Evolutionary conservation across 1,140 invertebrate species (phyloP).

Genomic region (Zaprionus camerounensis): DNA sequence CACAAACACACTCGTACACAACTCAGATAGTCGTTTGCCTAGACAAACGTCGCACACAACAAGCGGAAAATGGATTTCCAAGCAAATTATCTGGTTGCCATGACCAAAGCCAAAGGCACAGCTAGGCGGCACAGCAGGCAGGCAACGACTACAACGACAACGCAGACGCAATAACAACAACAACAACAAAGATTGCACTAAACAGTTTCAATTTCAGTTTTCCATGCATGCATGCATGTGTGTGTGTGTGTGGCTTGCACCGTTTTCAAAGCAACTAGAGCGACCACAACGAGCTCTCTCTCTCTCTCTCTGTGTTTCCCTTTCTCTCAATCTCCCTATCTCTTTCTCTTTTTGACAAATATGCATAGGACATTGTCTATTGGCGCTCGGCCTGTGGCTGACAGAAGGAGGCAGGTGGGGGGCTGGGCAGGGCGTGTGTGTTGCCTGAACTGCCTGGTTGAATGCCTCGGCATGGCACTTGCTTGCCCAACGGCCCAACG

Average conservation of each 20-base stretch:
- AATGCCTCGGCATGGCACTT: constrained; percentile 53
- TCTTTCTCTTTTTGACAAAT: constrained; percentile 64
- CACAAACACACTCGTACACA: constrained; percentile 9
- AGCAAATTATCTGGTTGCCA: constrained; percentile 77
- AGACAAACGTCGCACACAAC: constrained; percentile 48
- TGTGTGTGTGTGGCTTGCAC: constrained; percentile 1
- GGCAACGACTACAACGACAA: constrained; percentile 17
- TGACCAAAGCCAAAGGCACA: constrained; percentile 40
- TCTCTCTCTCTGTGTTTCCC: background rate
- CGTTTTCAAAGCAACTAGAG: constrained; percentile 39
- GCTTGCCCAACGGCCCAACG: constrained; percentile 43
- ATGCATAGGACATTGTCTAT: constrained; percentile 78
- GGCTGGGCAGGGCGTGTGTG: background rate
- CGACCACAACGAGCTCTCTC: constrained; percentile 1
- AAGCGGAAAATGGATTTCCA: constrained; percentile 79
- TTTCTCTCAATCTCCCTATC: background rate
- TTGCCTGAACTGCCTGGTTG: constrained; percentile 25
- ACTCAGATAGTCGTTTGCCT: constrained; percentile 30
- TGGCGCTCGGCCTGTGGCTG: constrained; percentile 58
- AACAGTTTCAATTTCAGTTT: constrained; percentile 78
- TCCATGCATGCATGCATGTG: constrained; percentile 15
- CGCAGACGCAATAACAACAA: constrained; percentile 30
- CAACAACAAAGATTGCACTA: constrained; percentile 55
- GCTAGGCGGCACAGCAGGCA: background rate
- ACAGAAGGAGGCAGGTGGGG: background rate